Percentiles rank a stretch among this genome's conserved stretches.
Conservation (phyloP, 2,888 invertebrate genomes). For the Griposia aprilina region DNA sequence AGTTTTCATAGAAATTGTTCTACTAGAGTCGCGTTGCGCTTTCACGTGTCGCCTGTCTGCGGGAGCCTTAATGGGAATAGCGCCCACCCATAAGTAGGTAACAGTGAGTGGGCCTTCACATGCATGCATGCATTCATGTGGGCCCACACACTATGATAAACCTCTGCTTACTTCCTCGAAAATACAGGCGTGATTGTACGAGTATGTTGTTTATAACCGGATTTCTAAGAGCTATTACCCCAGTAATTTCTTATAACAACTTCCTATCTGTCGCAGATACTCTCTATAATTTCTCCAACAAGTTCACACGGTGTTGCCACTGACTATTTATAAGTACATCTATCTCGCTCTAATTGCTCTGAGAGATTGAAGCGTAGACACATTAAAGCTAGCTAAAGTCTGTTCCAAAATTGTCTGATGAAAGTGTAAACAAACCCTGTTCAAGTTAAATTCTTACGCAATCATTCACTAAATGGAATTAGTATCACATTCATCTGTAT, state of each 20-base stretch:
- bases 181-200: neutral
- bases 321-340: conserved; percentile 13
- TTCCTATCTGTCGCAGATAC: conserved; percentile 19
- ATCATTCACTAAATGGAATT: neutral
- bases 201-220: neutral
- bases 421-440: neutral
- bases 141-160: neutral
- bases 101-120: too few species aligned
- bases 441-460: neutral
- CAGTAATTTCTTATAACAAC: conserved; percentile 31
- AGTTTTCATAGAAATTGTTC: too few species aligned
- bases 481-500: neutral
- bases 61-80: too few species aligned
- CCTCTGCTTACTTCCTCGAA: neutral
- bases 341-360: conserved; percentile 23
- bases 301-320: conserved; percentile 40
- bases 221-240: conserved; percentile 32
- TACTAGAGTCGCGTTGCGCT: too few species aligned
- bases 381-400: neutral
- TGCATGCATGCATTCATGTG: too few species aligned
- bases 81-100: too few species aligned
- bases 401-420: neutral
- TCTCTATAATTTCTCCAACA: conserved; percentile 47
- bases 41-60: too few species aligned
- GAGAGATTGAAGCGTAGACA: conserved; percentile 25